Evolutionary conservation across 1,140 invertebrate species (phyloP), one percentile per base, ranked within the genome.

Genomic region (Macrocentrus cingulum): DNA sequence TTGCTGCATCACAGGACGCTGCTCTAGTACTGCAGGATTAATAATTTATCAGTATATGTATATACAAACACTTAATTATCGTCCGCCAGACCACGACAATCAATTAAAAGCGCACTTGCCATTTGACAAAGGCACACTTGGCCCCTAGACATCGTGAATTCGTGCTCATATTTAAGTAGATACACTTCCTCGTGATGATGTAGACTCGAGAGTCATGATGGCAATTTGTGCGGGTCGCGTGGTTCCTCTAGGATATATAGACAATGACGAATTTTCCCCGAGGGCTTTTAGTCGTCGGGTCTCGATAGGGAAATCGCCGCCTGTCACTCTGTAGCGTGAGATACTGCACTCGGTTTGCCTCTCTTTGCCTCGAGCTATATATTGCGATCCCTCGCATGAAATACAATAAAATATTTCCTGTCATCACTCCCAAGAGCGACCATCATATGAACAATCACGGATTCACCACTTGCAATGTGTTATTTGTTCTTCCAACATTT

Each of bases 321-420:
- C 49, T 59, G 48, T 59, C 56, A 53, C 51, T 29, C 18, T 46
- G 23, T 32, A 61, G 53, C 59, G 59, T 61, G 59, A 61, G 59
- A 61, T 56, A 61, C 46, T 61, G 52, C 54, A 56, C 53, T 56
- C 32, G 54, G 56, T 13, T 4, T n/a, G 36, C 13, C 3, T 39
- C 7, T 39, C 36, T n/a, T n/a, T n/a, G n/a, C n/a, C n/a, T n/a
- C 36, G 8, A 13, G 36, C 8, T 39, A 29, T 29, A 29, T 9
- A 3, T 13, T 39, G 36, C 25, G 15, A 13, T 39, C 8, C 15
- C n/a, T n/a, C n/a, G n/a, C 36, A 39, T 39, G 15, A 39, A 39
- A 39, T 39, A 39, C 13, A 39, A 39, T 39, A 39, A 39, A 39
- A 39, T 39, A 39, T 39, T n/a, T 39, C 36, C 13, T 39, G 36